A percentile compares a stretch with the other conserved stretches of the same genome.
phyloP scores from a whole-genome alignment of 53 echinoderm and acorn worm genomes.

The Astropecten irregularis region DNA sequence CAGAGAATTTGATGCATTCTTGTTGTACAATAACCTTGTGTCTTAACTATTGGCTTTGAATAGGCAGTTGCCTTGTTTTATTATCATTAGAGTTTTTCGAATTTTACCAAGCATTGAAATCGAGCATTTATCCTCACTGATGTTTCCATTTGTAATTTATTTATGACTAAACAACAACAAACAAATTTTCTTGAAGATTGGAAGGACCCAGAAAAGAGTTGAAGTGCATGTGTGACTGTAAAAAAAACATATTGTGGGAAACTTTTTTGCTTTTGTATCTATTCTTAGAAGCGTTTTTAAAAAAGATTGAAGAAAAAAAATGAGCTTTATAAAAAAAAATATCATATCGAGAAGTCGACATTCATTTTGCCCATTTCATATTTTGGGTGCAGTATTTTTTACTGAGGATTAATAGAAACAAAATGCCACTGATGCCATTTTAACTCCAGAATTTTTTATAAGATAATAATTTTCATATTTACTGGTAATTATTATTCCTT shows the following conservation, averaged over 20 bases:
- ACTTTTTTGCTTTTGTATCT: slow-evolving; percentile 67
- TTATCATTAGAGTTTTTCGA: slow-evolving; percentile 3
- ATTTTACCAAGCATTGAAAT: slow-evolving; percentile 48
- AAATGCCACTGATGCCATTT: slow-evolving; percentile 64
- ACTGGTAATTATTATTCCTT: slow-evolving; percentile 54
- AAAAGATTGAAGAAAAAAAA: slow-evolving; percentile 41
- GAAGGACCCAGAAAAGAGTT: slow-evolving; percentile 44
- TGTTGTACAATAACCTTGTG: slow-evolving; percentile 39
- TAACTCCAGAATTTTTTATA: slow-evolving; percentile 70
- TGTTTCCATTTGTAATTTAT: slow-evolving; percentile 63
- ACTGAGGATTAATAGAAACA: slow-evolving; percentile 67
- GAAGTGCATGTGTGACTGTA: slow-evolving; percentile 71
- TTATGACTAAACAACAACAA: too few species aligned
- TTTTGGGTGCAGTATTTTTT: slow-evolving; percentile 76
- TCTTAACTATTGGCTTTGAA: slow-evolving; percentile 38
- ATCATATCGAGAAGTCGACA: slow-evolving; percentile 45
- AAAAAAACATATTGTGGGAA: slow-evolving; percentile 54
- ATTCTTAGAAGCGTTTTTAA: slow-evolving; percentile 68
- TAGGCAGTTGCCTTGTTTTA: slow-evolving; percentile 43
- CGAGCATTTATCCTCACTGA: slow-evolving; percentile 51
- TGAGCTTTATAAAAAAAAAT: slow-evolving; percentile 53
- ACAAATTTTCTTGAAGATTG: slow-evolving; percentile 28
- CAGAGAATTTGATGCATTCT: slow-evolving; percentile 19
- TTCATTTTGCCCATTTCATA: slow-evolving; percentile 60
- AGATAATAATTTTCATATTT: slow-evolving; percentile 63